Percentiles rank a stretch among this genome's conserved stretches.
phyloP scores from a whole-genome alignment of 2,113 vertebrate species.

The Limanda limanda region DNA sequence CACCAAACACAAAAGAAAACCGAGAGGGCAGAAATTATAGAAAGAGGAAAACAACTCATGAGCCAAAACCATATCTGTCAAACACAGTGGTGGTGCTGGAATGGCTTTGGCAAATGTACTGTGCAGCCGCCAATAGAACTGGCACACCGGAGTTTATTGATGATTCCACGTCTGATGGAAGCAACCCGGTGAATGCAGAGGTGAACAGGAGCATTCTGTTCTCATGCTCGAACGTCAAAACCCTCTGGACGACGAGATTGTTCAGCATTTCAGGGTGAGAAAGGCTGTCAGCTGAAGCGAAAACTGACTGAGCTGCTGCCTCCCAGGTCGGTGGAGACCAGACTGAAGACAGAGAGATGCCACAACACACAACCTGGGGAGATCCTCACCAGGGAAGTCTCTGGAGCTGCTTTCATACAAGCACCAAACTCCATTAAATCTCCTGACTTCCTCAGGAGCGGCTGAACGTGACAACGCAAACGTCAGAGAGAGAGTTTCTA shows the following conservation, averaged over 20 bases:
- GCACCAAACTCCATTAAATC: neutral
- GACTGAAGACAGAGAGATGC: too few relatives aligned
- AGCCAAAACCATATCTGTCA: neutral
- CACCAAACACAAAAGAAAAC: neutral
- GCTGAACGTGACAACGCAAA: neutral
- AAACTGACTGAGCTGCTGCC: too few relatives aligned
- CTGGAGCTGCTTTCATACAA: neutral
- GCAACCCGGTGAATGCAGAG: neutral
- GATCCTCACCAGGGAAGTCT: neutral
- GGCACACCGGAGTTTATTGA: neutral
- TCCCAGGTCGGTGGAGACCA: neutral
- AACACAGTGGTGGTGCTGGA: neutral
- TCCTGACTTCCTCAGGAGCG: neutral
- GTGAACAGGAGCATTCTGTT: neutral
- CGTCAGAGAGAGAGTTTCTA: too few relatives aligned
- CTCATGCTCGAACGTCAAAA: neutral
- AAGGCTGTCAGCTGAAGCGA: too few relatives aligned
- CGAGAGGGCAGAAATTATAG: neutral
- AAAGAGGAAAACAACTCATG: neutral
- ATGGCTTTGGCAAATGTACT: neutral
- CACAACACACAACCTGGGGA: too few relatives aligned
- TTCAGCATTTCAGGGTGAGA: too few relatives aligned
- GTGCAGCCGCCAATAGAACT: too few relatives aligned
- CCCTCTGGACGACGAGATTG: neutral
- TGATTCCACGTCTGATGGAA: neutral